These are phyloP conservation scores for Coenonympha glycerion DNA, from an alignment of 2,888 invertebrate genomes.

Conservation along the genomic window DNA sequence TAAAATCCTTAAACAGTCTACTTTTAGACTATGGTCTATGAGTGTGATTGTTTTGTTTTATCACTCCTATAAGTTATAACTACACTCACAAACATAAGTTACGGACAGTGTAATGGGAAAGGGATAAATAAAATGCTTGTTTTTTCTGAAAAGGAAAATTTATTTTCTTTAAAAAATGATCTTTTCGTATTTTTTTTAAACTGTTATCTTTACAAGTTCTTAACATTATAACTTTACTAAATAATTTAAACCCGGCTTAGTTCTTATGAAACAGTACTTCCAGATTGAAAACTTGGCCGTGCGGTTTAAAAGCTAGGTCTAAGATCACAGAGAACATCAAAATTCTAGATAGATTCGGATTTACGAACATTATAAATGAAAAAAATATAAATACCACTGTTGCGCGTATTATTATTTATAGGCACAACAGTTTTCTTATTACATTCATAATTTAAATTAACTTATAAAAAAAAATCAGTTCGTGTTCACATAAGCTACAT, in stretches of 20 bases:
- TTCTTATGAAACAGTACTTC: not conserved
- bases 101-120: no score
- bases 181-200: constrained; percentile 23
- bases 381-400: not conserved
- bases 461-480: no score
- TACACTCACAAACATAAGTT: no score
- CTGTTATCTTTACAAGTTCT: constrained; percentile 26
- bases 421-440: no score
- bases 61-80: no score
- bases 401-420: no score
- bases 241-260: constrained; percentile 2
- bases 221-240: not conserved
- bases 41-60: no score
- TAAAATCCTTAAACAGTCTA: no score
- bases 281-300: not conserved
- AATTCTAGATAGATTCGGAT: not conserved
- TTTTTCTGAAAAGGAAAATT: constrained; percentile 3
- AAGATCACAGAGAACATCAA: not conserved
- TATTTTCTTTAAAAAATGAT: not conserved
- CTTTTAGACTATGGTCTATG: no score
- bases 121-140: not conserved
- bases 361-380: not conserved
- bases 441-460: no score
- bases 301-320: constrained; percentile 1
- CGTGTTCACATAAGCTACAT: no score